A percentile compares a stretch with the other conserved stretches of the same genome.
phyloP scores from a whole-genome alignment of 53 echinoderm and acorn worm genomes.

The Henricia sp. region DNA sequence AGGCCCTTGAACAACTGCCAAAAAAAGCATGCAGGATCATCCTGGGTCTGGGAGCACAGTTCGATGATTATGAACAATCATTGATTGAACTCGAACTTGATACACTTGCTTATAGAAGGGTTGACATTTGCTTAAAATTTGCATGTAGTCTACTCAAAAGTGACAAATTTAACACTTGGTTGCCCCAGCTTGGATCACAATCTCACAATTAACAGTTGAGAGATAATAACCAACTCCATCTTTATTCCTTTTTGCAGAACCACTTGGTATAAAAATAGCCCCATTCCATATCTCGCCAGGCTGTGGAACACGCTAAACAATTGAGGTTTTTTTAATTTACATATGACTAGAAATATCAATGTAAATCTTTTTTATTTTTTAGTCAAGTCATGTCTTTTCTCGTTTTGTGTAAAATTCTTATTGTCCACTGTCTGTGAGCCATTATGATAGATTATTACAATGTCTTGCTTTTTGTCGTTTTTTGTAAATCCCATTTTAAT shows the following conservation, averaged over 20 bases:
- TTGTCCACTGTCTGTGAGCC: too few relatives aligned
- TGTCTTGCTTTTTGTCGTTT: too few relatives aligned
- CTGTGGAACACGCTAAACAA: not conserved
- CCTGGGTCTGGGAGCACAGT: not conserved
- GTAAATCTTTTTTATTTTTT: too few relatives aligned
- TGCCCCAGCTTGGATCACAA: conserved; percentile 9
- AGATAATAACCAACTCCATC: not conserved
- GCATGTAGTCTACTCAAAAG: conserved; percentile 6
- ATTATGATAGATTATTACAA: not conserved
- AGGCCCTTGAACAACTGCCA: conserved; percentile 32
- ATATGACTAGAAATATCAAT: too few relatives aligned
- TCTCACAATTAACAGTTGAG: conserved; percentile 14
- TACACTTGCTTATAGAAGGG: conserved; percentile 34
- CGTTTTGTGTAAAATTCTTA: too few relatives aligned
- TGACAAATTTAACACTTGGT: not conserved
- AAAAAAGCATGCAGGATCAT: conserved; percentile 42
- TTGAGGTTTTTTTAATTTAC: too few relatives aligned
- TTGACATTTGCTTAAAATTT: conserved; percentile 7
- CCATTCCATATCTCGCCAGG: conserved; percentile 4
- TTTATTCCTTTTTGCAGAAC: conserved; percentile 12
- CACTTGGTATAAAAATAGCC: conserved; percentile 24
- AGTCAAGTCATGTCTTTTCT: too few relatives aligned
- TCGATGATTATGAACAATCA: conserved; percentile 25
- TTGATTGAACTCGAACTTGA: not conserved
- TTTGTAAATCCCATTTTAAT: too few relatives aligned